These are phyloP conservation scores for Agrochola litura DNA, from an alignment of 2,888 invertebrate species.

Conservation along the genomic window DNA sequence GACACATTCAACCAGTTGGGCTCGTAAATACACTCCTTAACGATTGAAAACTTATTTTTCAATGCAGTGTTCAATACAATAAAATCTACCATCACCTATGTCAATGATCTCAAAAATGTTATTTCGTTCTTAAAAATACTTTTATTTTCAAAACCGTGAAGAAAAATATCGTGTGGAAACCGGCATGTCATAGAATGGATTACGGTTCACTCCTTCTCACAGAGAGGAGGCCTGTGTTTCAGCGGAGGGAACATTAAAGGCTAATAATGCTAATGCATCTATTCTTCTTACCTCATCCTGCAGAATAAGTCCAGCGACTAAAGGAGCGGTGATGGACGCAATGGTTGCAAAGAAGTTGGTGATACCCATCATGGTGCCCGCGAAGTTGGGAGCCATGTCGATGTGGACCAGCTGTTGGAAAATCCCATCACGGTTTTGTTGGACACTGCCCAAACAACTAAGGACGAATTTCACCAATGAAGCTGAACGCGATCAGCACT, in stretches of 20 bases:
- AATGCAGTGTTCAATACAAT: neutral
- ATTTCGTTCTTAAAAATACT: too few species aligned
- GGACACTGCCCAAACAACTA: neutral
- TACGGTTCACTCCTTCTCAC: neutral
- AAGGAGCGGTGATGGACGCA: conserved; percentile 94
- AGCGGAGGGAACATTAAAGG: neutral
- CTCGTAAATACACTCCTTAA: neutral
- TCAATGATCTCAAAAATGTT: neutral
- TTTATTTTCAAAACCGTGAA: neutral
- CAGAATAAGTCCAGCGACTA: conserved; percentile 92
- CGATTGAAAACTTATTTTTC: neutral
- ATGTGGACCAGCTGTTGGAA: conserved; percentile 93
- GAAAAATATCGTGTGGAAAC: neutral
- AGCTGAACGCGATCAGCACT: too few species aligned
- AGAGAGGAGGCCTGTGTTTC: neutral
- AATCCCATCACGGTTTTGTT: neutral
- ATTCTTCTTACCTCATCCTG: conserved; percentile 83
- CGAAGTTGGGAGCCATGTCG: conserved; percentile 95
- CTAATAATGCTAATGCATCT: neutral
- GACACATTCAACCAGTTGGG: neutral
- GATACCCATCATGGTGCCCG: conserved; percentile 95
- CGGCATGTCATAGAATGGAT: too few species aligned
- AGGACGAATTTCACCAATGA: too few species aligned
- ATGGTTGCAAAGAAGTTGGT: conserved; percentile 94
- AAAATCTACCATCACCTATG: neutral